Conservation (phyloP, 1,140 invertebrate genomes). For the Yoshiicerus persimilis region DNA sequence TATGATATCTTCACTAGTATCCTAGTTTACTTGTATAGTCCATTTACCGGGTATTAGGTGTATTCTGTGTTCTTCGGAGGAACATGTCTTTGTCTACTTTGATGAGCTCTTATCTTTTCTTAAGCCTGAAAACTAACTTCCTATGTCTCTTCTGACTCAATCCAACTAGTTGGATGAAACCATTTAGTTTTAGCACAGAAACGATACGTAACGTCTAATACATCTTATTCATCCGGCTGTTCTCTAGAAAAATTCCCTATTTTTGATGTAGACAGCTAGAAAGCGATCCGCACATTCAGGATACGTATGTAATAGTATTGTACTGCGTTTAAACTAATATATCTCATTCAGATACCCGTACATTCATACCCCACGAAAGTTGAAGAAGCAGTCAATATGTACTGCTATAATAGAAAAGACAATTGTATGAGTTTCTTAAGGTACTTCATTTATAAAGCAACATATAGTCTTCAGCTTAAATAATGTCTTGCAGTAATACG, state of each 20-base stretch:
- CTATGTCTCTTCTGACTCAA: neutral
- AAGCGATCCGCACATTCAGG: neutral
- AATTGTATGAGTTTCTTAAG: neutral
- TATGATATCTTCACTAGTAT: neutral
- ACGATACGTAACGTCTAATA: neutral
- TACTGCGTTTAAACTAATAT: neutral
- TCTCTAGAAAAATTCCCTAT: neutral
- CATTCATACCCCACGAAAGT: too few relatives aligned
- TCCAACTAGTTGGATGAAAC: neutral
- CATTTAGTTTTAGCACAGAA: neutral
- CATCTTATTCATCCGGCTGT: neutral
- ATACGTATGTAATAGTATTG: neutral
- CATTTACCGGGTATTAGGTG: neutral
- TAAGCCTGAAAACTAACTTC: neutral
- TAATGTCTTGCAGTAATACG: neutral
- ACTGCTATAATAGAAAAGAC: neutral
- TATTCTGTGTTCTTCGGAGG: neutral
- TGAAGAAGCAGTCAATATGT: neutral
- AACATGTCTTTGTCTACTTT: conserved; percentile 6
- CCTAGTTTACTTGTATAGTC: neutral
- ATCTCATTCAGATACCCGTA: neutral
- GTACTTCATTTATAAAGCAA: neutral
- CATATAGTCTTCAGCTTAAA: neutral
- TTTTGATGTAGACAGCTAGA: neutral
- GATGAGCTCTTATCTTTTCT: neutral